These are phyloP conservation scores for Hydraecia micacea DNA, from an alignment of 2,888 invertebrate genomes.

Conservation along the genomic window DNA sequence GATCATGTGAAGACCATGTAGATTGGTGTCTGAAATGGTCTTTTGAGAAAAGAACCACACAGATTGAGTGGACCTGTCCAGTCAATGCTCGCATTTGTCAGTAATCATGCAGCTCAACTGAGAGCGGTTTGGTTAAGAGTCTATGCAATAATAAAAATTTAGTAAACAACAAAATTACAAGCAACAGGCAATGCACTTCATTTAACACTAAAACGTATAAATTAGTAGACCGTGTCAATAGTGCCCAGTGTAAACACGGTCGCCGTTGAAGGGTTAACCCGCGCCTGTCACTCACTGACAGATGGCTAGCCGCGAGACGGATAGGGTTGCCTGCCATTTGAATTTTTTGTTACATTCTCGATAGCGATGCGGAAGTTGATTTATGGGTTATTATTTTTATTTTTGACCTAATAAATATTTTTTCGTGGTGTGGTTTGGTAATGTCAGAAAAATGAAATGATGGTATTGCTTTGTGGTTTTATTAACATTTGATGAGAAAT, in stretches of 20 bases:
- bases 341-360: conserved; percentile 58
- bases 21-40: no score
- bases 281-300: conserved; percentile 76
- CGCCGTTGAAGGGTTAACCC: conserved; percentile 68
- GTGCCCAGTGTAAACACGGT: conserved; percentile 63
- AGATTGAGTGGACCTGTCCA: no score
- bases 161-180: conserved; percentile 23
- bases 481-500: neutral
- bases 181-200: conserved; percentile 34
- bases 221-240: conserved; percentile 65
- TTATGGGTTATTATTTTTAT: conserved; percentile 47
- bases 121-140: no score
- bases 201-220: conserved; percentile 59
- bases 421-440: neutral
- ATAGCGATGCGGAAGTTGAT: conserved; percentile 59
- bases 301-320: conserved; percentile 71
- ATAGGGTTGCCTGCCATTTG: conserved; percentile 72
- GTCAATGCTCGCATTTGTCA: no score
- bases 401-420: conserved; percentile 43
- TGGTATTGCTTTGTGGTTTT: neutral
- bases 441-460: neutral
- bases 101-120: no score
- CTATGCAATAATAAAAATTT: neutral
- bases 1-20: no score
- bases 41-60: no score